Evolutionary conservation across 2,113 vertebrate species (phyloP), one percentile per base, ranked within the genome.

Genomic region (Spilogale gracilis): DNA sequence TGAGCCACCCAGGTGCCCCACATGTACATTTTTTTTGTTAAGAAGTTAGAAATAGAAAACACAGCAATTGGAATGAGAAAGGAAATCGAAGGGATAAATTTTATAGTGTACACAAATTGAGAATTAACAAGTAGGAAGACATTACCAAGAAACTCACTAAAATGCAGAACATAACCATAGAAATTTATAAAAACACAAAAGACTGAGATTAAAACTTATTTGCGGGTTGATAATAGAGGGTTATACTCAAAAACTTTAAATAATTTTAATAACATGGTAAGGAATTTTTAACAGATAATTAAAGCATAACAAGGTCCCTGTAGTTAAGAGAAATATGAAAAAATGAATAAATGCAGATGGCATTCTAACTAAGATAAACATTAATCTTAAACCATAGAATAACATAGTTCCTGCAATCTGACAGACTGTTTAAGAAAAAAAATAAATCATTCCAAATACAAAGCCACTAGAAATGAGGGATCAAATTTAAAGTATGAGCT

Each of bases 161-260:
- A 96, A 79, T 76, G 6, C 12, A 93, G 30, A 88, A 6, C 4
- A 89, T 17, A 67, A 56, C 80, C 52, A 88, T 52, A 88, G 45
- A 78, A 5, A 23, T 65, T 95, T 91, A 84, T 63, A 85, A 76
- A 92, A 93, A 65, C 17, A 56, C 16, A 12, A 93, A 96, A 76
- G 54, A 89, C 14, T 38, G 90, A 95, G 6, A 87, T 86, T 38
- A 73, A 91, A 65, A 83, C 9, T 32, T 91, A 69, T 58, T 73
- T 95, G 17, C 71, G 50, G 60, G 21, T 52, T 95, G 54, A 79
- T 23, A 79, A 92, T 48, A 88, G 14, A n/a, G 5, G 58, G 12
- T 79, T 91, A 78, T 58, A 13, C 60, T 65, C 10, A 93, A 83
- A 97, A 90, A 43, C 45, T 9, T 90, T 90, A 58, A 90, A 82